Evolutionary conservation across 2,113 vertebrate genomes (phyloP).

Genomic region (Fulmarus glacialis): DNA sequence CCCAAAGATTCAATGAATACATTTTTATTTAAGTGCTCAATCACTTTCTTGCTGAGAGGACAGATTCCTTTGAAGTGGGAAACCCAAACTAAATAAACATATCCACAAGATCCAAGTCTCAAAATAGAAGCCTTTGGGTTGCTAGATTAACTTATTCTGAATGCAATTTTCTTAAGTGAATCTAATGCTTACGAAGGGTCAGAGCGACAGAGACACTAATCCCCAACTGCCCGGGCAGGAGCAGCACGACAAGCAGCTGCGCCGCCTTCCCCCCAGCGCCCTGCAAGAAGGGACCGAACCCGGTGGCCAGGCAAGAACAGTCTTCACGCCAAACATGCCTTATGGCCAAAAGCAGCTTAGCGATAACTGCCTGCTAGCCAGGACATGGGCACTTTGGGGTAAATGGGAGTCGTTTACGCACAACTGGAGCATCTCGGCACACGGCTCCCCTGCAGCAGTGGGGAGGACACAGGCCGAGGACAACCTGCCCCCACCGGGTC

Average conservation of each 20-base stretch:
- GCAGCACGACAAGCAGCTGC: background rate
- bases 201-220: background rate
- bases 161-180: constrained; percentile 42
- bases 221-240: background rate
- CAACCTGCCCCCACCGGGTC: background rate
- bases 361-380: background rate
- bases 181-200: background rate
- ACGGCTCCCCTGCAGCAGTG: rapidly evolving
- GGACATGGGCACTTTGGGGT: background rate
- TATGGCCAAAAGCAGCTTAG: background rate
- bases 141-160: constrained; percentile 36
- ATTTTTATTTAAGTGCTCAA: constrained; percentile 41
- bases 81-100: constrained; percentile 37
- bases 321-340: background rate
- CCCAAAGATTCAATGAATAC: constrained; percentile 37
- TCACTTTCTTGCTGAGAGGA: constrained; percentile 48
- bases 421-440: background rate
- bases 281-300: background rate
- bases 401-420: background rate
- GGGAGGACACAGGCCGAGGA: background rate
- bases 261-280: background rate
- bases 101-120: constrained; percentile 29
- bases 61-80: constrained; percentile 45
- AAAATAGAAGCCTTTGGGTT: constrained; percentile 5
- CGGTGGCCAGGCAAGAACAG: background rate